Base-by-base conservation (phyloP, 2,113 vertebrate genomes). In the Rafetus swinhoei region DNA sequence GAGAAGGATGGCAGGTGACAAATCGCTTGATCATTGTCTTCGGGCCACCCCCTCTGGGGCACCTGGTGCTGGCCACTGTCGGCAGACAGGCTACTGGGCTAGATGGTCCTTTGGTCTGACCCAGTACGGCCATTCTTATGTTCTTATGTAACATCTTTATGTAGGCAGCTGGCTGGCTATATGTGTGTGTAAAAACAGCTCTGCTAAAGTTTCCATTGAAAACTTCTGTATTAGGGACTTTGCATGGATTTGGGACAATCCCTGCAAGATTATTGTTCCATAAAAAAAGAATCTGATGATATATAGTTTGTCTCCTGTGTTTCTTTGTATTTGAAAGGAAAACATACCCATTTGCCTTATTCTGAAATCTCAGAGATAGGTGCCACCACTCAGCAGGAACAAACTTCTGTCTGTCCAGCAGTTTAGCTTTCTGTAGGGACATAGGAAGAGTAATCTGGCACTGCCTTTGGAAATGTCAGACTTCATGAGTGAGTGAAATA, bases 381-480 rank as follows among this genome's bases (percentile, higher is more conserved):
- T 84, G 82, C 74, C 87, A 69, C 92, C 79, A 86, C 79, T 93
- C 86, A 69, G 86, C 0, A 0, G 85, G 80, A 2, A 0, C 50
- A 62, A 88, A 93, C 82, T 52, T 11, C 1, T 88, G 55, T 11
- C 1, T 88, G 55, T 62, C 2, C 2, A 90, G 82, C 76, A 88
- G 39, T 21, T 82, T 50, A 53, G 89, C 9, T 8, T 54, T 11
- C 77, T 87, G 32, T 88, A 86, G 79, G 52, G 4, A 90, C 69
- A 90, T 60, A 57, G 95, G 77, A 45, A 93, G 79, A 84, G 85
- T 88, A 90, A 95, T 94, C 94, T 93, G 77, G 92, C 92, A 87
- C 92, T 77, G 72, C 88, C 88, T 91, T 96, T 82, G 92, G 89
- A 96, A 96, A 96, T 95, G 88, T 83, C 94, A 95, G 95, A 57